Conservation (phyloP, 2,797 vertebrate genomes). For the Hydrophis major region DNA sequence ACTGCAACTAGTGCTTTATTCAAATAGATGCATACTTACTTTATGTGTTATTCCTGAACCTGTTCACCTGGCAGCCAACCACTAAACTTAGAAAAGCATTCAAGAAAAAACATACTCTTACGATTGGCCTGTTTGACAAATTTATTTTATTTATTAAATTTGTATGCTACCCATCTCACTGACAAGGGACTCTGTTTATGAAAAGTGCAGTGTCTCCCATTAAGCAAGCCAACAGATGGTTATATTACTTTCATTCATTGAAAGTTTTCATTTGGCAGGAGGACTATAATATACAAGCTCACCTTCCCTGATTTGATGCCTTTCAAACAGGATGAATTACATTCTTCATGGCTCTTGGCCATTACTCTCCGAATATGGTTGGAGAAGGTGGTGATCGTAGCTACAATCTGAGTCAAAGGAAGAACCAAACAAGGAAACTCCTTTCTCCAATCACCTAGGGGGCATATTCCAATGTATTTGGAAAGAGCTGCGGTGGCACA, state of each 20-base stretch:
- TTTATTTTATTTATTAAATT: too few relatives aligned
- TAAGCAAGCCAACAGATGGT: background rate
- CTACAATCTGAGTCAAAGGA: too few relatives aligned
- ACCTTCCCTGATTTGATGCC: background rate
- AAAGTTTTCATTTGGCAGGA: background rate
- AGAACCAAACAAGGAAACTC: too few relatives aligned
- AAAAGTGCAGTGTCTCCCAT: background rate
- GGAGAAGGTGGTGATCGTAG: too few relatives aligned
- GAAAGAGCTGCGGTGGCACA: too few relatives aligned
- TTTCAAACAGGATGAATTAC: background rate
- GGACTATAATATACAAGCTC: background rate
- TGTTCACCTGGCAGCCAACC: background rate
- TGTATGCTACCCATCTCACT: too few relatives aligned
- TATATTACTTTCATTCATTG: background rate
- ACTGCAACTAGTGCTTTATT: background rate
- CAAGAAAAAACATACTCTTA: background rate
- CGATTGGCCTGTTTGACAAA: background rate
- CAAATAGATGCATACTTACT: background rate
- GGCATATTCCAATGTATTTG: too few relatives aligned
- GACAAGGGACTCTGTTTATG: background rate
- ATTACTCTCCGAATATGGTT: background rate
- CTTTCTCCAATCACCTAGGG: too few relatives aligned
- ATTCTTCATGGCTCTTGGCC: background rate
- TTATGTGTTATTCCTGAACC: background rate
- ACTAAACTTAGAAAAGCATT: background rate